Evolutionary conservation across 2,888 invertebrate genomes (phyloP), one percentile per base, ranked within the genome.

Genomic region (Drosophila hamatofila): DNA sequence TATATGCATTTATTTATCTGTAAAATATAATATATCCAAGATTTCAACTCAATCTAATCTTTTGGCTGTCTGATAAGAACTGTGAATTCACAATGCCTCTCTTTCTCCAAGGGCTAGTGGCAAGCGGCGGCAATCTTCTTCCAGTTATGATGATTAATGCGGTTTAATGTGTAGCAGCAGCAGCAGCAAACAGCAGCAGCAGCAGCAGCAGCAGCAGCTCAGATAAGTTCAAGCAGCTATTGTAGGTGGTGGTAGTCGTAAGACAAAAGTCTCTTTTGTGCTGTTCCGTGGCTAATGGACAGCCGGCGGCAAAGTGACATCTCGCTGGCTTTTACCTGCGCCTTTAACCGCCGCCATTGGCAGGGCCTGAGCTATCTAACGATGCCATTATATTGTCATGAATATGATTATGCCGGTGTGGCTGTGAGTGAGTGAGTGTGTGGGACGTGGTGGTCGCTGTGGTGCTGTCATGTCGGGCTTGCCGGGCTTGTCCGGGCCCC

Each of bases 381-480:
- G 77, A 75, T 68, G 88, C 77, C 79, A 87, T 89, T 87, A 87
- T 74, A 75, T 81, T 88, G 86, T 82, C 89, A 82, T 84, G 89
- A 81, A 86, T 88, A 81, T 81, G 83, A 82, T 87, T 87, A 80
- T 66, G 71, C 41, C 58, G 30, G 25, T 42, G 21, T 12, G 42
- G 3, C 14, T 16, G 14, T 25, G 33, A n/a, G 37, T 23, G 52
- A 6, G 14, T 25, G 37, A 6, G 54, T 11, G 14, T 14, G 18
- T 30, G n/a, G n/a, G 42, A 3, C 0, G 33, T 30, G 55, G 18
- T 12, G 9, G 21, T 44, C 44, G 44, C 23, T 21, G 18, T 12
- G 25, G 35, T 8, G 46, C 58, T 54, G 69, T 51, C 56, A 41
- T 42, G 56, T 30, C 30, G 56, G 7, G 7, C 30, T 30, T 27